Evolutionary conservation across 1,140 invertebrate genomes (phyloP), one percentile per base, ranked within the genome.

Genomic region (Parasteatoda tepidariorum): DNA sequence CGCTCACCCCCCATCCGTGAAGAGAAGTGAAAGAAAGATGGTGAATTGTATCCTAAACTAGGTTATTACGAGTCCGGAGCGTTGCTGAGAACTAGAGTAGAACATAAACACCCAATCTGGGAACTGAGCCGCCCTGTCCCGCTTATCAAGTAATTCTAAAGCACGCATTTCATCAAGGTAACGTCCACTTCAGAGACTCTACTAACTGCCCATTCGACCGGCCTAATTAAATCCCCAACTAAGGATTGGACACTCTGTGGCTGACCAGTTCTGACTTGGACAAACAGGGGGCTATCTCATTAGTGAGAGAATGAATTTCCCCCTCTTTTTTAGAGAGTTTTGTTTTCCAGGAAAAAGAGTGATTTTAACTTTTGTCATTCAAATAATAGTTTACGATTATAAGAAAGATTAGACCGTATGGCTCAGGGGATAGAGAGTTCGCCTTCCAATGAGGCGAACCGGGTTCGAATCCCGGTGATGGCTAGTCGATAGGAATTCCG

Each of bases 181-280:
- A 76, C 61, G 74, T 31, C n/a, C 57, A 41, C 28, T 34, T 31
- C 62, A 41, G 28, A 18, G 59, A 41, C 62, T 38, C 30, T 59
- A 68, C 75, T 81, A 70, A 81, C 78, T 81, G 78, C 66, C 78
- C 78, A 70, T 28, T 38, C 68, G 28, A 48, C 68, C 68, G 75
- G 54, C 30, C 48, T 81, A 81, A 81, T 81, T 81, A 81, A 81
- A 81, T 81, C 78, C 67, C 33, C 28, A 64, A 66, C 54, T 81
- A 64, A 81, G 64, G 78, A 81, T 31, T 66, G 78, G 26, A 64
- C 55, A 61, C 78, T 70, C 78, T 81, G 78, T 22, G 78, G 78
- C 78, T 81, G 78, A 81, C 78, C 78, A 81, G 33, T 81, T 22
- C n/a, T n/a, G n/a, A n/a, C n/a, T n/a, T n/a, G n/a, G n/a, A n/a